Conservation (phyloP, 1,140 invertebrate species). For the Drosophila lowei region DNA sequence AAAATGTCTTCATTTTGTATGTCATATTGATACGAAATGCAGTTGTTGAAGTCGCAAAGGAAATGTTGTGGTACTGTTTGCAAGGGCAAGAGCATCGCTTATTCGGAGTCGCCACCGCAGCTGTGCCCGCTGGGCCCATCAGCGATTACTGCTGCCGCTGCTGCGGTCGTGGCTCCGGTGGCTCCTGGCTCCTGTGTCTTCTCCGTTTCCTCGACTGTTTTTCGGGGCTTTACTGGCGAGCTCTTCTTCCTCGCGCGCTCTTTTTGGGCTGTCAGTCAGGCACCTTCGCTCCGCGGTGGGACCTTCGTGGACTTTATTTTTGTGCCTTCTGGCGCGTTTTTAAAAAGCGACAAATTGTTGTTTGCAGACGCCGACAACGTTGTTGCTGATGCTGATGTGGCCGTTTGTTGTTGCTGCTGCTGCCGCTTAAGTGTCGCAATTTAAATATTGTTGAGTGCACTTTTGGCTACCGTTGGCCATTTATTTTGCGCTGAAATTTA, state of each 20-base stretch:
- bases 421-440: conserved; percentile 76
- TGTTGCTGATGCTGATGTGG: conserved; percentile 28
- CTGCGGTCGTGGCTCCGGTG: conserved; percentile 3
- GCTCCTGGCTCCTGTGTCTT: neutral
- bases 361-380: conserved; percentile 71
- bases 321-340: conserved; percentile 75
- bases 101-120: too few relatives aligned
- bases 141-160: conserved; percentile 3
- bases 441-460: conserved; percentile 80
- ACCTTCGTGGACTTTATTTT: conserved; percentile 57
- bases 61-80: too few relatives aligned
- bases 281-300: conserved; percentile 25
- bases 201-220: neutral
- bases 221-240: conserved; percentile 3
- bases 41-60: too few relatives aligned
- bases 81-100: too few relatives aligned
- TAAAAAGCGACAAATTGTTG: conserved; percentile 79
- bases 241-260: neutral
- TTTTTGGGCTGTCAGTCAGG: conserved; percentile 37
- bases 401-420: conserved; percentile 17
- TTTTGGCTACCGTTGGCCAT: conserved; percentile 78
- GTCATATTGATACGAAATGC: too few relatives aligned
- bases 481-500: conserved; percentile 79
- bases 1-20: too few relatives aligned
- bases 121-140: too few relatives aligned